A percentile compares a stretch with the other conserved stretches of the same genome.
phyloP scores from a whole-genome alignment of 2,797 vertebrate species.

The Dryobates pubescens region DNA sequence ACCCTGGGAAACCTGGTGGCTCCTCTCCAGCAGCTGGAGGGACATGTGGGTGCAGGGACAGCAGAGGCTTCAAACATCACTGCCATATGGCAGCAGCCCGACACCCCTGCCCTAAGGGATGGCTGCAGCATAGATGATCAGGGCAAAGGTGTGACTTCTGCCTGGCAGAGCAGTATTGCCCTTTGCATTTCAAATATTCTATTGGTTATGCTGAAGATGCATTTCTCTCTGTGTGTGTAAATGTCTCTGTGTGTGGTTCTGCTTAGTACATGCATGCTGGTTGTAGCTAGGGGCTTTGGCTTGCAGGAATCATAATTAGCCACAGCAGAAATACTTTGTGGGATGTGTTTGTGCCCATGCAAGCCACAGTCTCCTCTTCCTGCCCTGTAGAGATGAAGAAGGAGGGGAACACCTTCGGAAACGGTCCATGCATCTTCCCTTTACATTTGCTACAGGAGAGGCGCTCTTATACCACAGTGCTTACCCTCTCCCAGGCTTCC shows the following conservation, averaged over 20 bases:
- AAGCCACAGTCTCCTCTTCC: not conserved
- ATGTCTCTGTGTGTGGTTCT: not conserved
- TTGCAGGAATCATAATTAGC: not conserved
- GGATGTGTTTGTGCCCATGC: not conserved
- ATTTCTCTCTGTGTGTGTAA: fast-evolving
- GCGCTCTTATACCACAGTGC: conserved; percentile 84
- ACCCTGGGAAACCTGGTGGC: not conserved
- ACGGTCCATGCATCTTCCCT: conserved; percentile 84
- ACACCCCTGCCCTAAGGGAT: not conserved
- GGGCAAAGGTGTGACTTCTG: not conserved
- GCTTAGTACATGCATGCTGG: fast-evolving
- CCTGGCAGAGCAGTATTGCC: not conserved
- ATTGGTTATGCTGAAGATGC: not conserved
- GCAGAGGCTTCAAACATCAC: not conserved
- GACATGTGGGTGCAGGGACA: not conserved
- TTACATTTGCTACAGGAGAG: conserved; percentile 87
- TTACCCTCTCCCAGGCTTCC: conserved; percentile 74
- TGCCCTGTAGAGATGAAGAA: conserved; percentile 82
- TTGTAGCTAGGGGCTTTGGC: not conserved
- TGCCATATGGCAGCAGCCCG: not conserved
- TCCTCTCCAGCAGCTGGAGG: not conserved
- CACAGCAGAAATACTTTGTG: not conserved
- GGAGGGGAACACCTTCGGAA: conserved; percentile 84
- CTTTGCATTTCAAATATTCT: not conserved
- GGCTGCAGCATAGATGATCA: not conserved